These are phyloP conservation scores for Nomada hirtipes DNA, from an alignment of 2,888 invertebrate species.

Conservation along the genomic window DNA sequence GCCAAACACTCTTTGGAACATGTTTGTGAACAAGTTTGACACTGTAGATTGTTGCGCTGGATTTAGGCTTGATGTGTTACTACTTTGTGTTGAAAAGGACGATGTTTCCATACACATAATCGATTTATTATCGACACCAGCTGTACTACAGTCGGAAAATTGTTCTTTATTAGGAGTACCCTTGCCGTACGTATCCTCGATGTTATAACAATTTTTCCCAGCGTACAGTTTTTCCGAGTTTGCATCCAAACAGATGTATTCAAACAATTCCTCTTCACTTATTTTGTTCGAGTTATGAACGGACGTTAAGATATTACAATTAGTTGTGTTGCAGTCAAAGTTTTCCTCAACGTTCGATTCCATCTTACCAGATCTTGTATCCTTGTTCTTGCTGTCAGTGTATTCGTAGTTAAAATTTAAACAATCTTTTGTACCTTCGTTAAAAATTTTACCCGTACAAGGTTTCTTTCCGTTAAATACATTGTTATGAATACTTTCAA, in stretches of 20 bases:
- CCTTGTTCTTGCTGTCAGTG: not conserved
- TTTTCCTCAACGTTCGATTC: not conserved
- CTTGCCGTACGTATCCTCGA: not conserved
- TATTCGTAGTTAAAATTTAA: constrained; percentile 20
- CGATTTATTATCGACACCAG: not conserved
- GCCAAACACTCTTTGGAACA: constrained; percentile 62
- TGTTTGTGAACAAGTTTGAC: constrained; percentile 36
- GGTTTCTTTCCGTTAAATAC: constrained; percentile 26
- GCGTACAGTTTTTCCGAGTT: not conserved
- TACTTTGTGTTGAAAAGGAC: not conserved
- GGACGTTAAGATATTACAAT: not conserved
- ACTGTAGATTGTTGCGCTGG: not conserved
- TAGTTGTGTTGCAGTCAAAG: not conserved
- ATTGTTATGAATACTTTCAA: constrained; percentile 46
- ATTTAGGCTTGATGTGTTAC: constrained; percentile 4
- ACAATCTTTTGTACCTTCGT: constrained; percentile 8
- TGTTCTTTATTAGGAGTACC: not conserved
- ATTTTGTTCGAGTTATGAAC: not conserved
- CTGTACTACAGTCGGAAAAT: not conserved
- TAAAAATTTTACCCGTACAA: constrained; percentile 16
- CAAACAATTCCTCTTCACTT: constrained; percentile 10
- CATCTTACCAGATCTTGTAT: constrained; percentile 7
- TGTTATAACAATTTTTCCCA: constrained; percentile 1
- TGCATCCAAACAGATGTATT: constrained; percentile 13
- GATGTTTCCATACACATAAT: not conserved